Evolutionary conservation across 2,797 vertebrate genomes (phyloP).

Genomic region (Macropodus opercularis): DNA sequence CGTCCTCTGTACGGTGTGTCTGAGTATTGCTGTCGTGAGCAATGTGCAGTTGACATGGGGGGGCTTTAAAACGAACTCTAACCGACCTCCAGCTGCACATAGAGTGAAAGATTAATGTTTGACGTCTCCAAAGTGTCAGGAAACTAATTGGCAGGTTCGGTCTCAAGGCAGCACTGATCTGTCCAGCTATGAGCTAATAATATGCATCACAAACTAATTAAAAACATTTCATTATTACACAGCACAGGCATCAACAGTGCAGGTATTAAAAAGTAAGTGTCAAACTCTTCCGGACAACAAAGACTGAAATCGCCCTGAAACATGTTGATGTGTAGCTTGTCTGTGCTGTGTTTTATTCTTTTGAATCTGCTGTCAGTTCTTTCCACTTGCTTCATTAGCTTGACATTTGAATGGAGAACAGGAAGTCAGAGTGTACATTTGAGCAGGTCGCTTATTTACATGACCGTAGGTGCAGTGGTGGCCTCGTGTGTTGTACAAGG

Average conservation of each 20-base stretch:
- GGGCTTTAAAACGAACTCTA: constrained; percentile 34
- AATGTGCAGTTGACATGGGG: constrained; percentile 25
- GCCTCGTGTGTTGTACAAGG: neutral
- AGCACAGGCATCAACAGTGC: constrained; percentile 27
- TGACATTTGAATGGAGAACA: constrained; percentile 17
- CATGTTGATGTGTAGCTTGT: neutral
- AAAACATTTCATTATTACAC: constrained; percentile 48
- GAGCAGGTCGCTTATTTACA: neutral
- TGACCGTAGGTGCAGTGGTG: neutral
- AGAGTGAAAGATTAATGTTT: constrained; percentile 29
- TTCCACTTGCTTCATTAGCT: constrained; percentile 11
- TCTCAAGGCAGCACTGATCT: constrained; percentile 41
- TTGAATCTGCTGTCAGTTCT: constrained; percentile 4
- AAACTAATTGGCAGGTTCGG: constrained; percentile 46
- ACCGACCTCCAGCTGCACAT: constrained; percentile 19
- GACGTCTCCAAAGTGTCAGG: constrained; percentile 24
- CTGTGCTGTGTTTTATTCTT: neutral
- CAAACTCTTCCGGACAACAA: neutral
- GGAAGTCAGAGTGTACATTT: constrained; percentile 1
- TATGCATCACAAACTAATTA: constrained; percentile 54
- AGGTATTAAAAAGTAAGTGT: constrained; percentile 30
- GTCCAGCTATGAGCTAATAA: constrained; percentile 35
- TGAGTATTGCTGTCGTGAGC: constrained; percentile 26
- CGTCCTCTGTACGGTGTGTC: constrained; percentile 9
- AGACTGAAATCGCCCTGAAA: neutral